Conservation (phyloP, 2,113 vertebrate species). For the Thermophis baileyi region DNA sequence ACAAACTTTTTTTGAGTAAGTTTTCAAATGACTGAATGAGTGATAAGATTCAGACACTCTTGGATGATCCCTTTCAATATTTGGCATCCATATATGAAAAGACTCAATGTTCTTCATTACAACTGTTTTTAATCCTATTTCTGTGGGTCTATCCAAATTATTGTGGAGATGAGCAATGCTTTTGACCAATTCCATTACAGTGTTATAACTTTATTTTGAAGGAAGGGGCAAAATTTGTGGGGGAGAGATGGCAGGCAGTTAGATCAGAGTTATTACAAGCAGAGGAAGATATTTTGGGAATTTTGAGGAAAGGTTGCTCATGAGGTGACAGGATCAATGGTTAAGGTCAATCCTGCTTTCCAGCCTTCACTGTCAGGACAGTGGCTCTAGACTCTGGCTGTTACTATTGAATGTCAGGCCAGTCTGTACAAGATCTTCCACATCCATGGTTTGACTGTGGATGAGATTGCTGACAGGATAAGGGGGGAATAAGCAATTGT, state of each 20-base stretch:
- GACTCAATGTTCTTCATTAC: not conserved
- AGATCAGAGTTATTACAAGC: no score
- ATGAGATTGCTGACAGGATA: not conserved
- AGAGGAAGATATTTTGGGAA: not conserved
- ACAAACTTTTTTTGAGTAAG: not conserved
- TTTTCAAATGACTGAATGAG: not conserved
- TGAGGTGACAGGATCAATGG: not conserved
- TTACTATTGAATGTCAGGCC: not conserved
- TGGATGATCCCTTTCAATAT: not conserved
- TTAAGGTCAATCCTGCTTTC: not conserved
- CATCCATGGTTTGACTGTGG: not conserved
- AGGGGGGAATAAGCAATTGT: not conserved
- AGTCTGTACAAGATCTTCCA: not conserved
- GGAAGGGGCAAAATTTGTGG: not conserved
- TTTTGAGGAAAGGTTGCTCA: not conserved
- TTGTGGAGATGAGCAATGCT: not conserved
- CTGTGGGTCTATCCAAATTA: not conserved
- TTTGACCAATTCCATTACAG: not conserved
- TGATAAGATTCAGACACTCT: not conserved
- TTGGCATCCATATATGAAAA: not conserved
- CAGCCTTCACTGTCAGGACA: not conserved
- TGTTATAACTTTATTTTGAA: not conserved
- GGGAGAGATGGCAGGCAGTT: not conserved
- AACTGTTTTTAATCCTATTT: not conserved
- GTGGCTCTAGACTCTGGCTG: not conserved